Base-by-base conservation (phyloP, 2,797 vertebrate species). In the Xyrichtys novacula region DNA sequence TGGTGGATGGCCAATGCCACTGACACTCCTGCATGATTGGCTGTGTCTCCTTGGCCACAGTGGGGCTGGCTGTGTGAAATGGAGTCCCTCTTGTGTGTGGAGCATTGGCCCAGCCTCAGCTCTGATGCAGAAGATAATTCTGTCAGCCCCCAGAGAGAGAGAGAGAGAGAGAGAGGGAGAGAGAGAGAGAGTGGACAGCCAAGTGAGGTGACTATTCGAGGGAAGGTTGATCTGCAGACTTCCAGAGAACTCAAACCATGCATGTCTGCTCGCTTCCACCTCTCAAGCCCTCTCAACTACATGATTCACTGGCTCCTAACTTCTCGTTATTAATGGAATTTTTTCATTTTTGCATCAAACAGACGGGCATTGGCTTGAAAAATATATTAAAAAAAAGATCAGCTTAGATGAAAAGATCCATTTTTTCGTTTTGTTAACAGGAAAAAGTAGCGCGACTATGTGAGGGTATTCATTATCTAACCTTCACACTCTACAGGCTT, bases 41-140 rank as follows among this genome's bases (percentile, higher is more conserved):
- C 86, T 78, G 89, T 69, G 87, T 90, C 88, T 91, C 89, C 85
- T 88, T 91, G 89, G 91, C 92, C 91, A 87, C 89, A 84, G 89
- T 85, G 84, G 84, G 85, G 89, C 89, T 91, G 84, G 76, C 90
- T 94, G 89, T 74, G 87, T 95, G 96, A 96, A 96, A 95, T 94
- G 94, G 95, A 96, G 95, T 93, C 94, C 91, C 44, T 95, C 80
- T 44, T 93, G 92, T 96, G 95, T 94, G 95, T 94, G 88, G 93
- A 95, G 95, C 94, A 90, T 91, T 95, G 95, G 95, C 94, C 92
- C 91, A 94, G 94, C 94, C 93, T 96, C 95, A 91, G 91, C 95
- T 95, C 95, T 96, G 96, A 98, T 96, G 95, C 94, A 96, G 96
- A 92, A 97, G 96, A 97, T 96, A 96, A 98, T 96, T 96, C 96